These are phyloP conservation scores for Dromas ardeola DNA, from an alignment of 2,113 vertebrate genomes.

Conservation along the genomic window DNA sequence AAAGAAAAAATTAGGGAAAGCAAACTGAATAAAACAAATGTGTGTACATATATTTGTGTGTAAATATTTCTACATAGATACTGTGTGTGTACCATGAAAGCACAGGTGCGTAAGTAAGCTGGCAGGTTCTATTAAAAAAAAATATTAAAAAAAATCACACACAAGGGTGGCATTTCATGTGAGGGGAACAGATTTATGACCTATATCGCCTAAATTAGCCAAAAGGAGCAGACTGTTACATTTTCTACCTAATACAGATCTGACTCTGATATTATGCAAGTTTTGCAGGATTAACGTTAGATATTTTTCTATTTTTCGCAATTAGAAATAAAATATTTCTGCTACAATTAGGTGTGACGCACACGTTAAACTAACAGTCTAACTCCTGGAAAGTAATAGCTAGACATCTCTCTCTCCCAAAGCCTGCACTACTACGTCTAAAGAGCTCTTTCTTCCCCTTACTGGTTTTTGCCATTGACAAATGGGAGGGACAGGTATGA, in stretches of 20 bases:
- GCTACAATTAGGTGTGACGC: background rate
- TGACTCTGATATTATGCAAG: background rate
- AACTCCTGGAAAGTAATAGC: background rate
- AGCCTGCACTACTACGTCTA: background rate
- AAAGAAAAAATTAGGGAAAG: constrained; percentile 70
- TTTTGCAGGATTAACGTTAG: background rate
- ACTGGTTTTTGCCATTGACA: constrained; percentile 14
- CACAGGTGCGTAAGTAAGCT: constrained; percentile 34
- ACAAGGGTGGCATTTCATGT: constrained; percentile 30
- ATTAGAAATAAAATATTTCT: background rate
- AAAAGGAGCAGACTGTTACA: background rate
- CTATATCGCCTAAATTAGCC: background rate
- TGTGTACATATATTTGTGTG: constrained; percentile 59
- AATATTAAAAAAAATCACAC: background rate
- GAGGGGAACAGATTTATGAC: constrained; percentile 34
- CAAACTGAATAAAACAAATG: constrained; percentile 70
- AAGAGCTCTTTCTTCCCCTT: background rate
- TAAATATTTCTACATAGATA: constrained; percentile 57
- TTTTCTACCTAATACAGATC: background rate
- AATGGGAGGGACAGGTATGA: constrained; percentile 28
- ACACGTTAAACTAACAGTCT: constrained; percentile 16
- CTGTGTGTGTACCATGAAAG: constrained; percentile 54
- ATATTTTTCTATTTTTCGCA: background rate
- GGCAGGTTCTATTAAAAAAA: constrained; percentile 36
- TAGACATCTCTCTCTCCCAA: background rate